Evolutionary conservation across 2,113 vertebrate species (phyloP).

Genomic region (Tapirus terrestris): DNA sequence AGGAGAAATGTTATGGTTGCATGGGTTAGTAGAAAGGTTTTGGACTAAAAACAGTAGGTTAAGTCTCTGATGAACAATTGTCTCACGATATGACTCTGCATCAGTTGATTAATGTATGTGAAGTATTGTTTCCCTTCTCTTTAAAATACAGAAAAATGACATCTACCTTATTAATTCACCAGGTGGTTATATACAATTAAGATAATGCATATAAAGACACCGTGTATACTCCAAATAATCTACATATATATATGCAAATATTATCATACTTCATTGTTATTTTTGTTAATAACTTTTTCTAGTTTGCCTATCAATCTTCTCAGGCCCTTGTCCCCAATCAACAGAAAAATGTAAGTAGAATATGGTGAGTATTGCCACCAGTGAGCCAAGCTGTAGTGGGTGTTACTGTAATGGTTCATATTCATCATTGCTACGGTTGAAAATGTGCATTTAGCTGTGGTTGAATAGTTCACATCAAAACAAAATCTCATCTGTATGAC

Average conservation of each 20-base stretch:
- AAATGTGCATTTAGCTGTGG: not conserved
- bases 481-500: constrained; percentile 45
- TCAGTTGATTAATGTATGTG: not conserved
- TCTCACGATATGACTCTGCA: not conserved
- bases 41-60: not conserved
- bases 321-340: fast-evolving
- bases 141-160: not conserved
- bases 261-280: not conserved
- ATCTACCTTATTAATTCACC: not conserved
- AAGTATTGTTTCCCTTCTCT: not conserved
- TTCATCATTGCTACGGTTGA: not conserved
- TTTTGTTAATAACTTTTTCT: not conserved
- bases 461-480: constrained; percentile 69
- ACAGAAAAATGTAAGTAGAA: not conserved
- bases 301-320: not conserved
- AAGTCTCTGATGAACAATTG: not conserved
- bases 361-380: not conserved
- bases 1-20: not conserved
- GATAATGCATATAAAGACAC: not conserved
- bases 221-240: not conserved
- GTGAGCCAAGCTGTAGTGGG: not conserved
- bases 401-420: constrained; percentile 1
- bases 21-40: not conserved
- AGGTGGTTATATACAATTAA: not conserved
- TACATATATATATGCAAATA: not conserved